phyloP scores from a whole-genome alignment of 2,113 vertebrate species.

The Columba janthina region DNA sequence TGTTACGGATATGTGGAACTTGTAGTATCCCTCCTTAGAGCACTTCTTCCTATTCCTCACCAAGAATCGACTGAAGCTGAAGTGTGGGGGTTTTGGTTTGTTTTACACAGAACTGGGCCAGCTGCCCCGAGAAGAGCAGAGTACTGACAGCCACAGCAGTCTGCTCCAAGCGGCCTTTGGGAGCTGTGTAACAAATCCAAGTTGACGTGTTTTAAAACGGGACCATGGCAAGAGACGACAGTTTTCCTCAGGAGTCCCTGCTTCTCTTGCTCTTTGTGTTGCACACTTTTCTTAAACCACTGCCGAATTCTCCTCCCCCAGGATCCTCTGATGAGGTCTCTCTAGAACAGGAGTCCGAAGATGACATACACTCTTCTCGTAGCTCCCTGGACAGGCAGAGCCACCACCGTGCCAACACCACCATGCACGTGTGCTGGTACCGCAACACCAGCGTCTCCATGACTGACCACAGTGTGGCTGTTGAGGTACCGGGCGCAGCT shows the following conservation, averaged over 20 bases:
- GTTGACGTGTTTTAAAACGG: fast-evolving
- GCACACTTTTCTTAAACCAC: conserved; percentile 8
- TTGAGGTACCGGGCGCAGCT: conserved; percentile 82
- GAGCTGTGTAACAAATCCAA: neutral
- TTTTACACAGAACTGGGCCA: neutral
- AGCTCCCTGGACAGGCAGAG: conserved; percentile 86
- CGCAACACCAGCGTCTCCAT: conserved; percentile 96
- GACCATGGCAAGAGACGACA: neutral
- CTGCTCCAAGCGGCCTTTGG: neutral
- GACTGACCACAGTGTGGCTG: conserved; percentile 89
- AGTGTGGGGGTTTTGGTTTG: neutral
- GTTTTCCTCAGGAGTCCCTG: neutral
- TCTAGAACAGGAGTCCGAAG: conserved; percentile 89
- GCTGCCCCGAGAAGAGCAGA: neutral
- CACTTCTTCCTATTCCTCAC: neutral
- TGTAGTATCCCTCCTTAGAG: neutral
- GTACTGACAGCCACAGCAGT: neutral
- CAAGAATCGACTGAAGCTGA: neutral
- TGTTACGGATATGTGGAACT: neutral
- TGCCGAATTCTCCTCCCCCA: conserved; percentile 69
- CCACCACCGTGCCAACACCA: conserved; percentile 90
- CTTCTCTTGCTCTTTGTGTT: neutral
- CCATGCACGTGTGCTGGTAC: conserved; percentile 96
- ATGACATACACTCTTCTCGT: conserved; percentile 81
- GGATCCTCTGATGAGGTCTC: conserved; percentile 87